These are phyloP conservation scores for Andrena fulva DNA, from an alignment of 2,888 invertebrate species.

Conservation along the genomic window DNA sequence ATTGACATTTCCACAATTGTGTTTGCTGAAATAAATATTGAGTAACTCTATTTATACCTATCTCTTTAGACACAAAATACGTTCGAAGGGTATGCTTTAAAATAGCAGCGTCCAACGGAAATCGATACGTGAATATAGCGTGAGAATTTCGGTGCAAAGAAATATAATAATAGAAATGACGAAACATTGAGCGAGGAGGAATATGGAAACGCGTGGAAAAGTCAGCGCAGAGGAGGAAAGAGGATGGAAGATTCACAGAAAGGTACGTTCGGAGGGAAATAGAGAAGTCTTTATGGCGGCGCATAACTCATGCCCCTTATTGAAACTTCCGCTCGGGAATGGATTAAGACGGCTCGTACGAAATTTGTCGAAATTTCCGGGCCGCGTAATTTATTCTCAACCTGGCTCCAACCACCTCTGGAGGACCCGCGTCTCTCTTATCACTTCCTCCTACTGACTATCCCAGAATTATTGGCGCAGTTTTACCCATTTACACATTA, in stretches of 20 bases:
- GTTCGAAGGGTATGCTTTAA: no score
- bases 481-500: neutral
- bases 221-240: neutral
- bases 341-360: conserved; percentile 79
- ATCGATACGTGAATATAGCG: no score
- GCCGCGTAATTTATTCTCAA: conserved; percentile 71
- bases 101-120: no score
- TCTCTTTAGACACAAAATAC: no score
- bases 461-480: neutral
- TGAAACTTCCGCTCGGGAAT: conserved; percentile 79
- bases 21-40: neutral
- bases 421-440: conserved; percentile 29
- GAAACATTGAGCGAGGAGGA: neutral
- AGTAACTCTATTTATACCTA: neutral
- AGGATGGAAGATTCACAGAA: conserved; percentile 50
- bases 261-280: conserved; percentile 54
- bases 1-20: no score
- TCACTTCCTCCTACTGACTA: conserved; percentile 9
- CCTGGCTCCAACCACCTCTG: conserved; percentile 30
- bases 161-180: no score
- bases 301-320: conserved; percentile 80
- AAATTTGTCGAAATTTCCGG: conserved; percentile 80
- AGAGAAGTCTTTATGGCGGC: conserved; percentile 77
- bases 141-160: no score
- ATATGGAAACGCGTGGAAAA: conserved; percentile 12